Percentiles rank a stretch among this genome's conserved stretches.
Evolutionary conservation across 2,797 vertebrate genomes (phyloP).

Genomic region (Anableps anableps): DNA sequence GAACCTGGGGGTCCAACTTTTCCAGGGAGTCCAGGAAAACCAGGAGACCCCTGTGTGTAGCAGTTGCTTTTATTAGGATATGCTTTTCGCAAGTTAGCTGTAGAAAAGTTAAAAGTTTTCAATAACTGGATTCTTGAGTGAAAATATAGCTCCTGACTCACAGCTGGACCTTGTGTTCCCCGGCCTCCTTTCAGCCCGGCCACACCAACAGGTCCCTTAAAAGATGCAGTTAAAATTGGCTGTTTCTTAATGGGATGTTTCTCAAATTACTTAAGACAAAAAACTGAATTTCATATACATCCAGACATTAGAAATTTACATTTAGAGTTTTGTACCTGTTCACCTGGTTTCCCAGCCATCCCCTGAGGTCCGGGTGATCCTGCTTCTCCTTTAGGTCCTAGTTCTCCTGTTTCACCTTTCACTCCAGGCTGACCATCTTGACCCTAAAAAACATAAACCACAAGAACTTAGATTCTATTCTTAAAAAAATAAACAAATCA

Average conservation of each 20-base stretch:
- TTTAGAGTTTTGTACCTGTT: constrained; percentile 77
- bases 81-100: background rate
- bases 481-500: background rate
- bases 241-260: background rate
- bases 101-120: background rate
- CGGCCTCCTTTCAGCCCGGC: constrained; percentile 93
- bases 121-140: background rate
- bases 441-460: constrained; percentile 77
- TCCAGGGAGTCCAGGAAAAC: constrained; percentile 95
- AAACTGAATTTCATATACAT: background rate
- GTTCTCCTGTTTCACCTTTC: constrained; percentile 93
- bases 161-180: constrained; percentile 93
- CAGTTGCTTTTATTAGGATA: background rate
- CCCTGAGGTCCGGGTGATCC: constrained; percentile 93
- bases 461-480: background rate
- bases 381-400: constrained; percentile 89
- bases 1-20: constrained; percentile 90
- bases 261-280: background rate
- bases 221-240: background rate
- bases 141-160: constrained; percentile 74
- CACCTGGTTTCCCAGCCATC: constrained; percentile 88
- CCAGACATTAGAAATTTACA: background rate
- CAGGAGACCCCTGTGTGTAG: constrained; percentile 87
- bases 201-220: constrained; percentile 90
- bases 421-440: constrained; percentile 92